phyloP scores from a whole-genome alignment of 2,113 vertebrate genomes.

The Albula goreensis region DNA sequence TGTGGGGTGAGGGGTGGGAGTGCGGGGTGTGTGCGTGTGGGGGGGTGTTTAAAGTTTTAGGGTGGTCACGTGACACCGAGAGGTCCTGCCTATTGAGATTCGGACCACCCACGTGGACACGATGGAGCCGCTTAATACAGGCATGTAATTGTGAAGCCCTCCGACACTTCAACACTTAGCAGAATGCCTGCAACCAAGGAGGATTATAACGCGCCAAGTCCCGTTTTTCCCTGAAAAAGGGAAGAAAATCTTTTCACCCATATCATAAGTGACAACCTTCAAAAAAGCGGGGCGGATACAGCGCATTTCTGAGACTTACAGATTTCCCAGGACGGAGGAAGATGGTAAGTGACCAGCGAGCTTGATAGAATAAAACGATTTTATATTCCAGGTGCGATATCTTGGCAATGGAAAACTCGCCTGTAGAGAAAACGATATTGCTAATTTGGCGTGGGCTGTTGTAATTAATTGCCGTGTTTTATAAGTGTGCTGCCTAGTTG shows the following conservation, averaged over 20 bases:
- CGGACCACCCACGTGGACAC: conserved; percentile 85
- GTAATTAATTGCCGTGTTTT: conserved; percentile 27
- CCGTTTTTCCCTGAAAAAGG: conserved; percentile 50
- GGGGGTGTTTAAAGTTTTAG: conserved; percentile 46
- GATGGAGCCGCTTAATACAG: conserved; percentile 84
- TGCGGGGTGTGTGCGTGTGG: not conserved
- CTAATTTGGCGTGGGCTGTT: conserved; percentile 33
- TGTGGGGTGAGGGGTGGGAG: not conserved
- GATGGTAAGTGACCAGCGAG: conserved; percentile 64
- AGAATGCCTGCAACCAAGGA: conserved; percentile 72
- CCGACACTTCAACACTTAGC: conserved; percentile 76
- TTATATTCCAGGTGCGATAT: conserved; percentile 46
- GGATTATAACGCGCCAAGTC: conserved; percentile 69
- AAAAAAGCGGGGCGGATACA: conserved; percentile 37
- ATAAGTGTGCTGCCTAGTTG: conserved; percentile 18
- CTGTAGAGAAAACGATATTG: conserved; percentile 38
- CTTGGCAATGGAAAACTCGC: conserved; percentile 42
- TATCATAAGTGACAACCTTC: conserved; percentile 39
- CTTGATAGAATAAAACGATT: conserved; percentile 25
- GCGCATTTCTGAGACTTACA: conserved; percentile 41
- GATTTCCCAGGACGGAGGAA: conserved; percentile 44
- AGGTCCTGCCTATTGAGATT: conserved; percentile 79
- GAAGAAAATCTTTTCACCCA: conserved; percentile 37
- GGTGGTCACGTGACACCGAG: conserved; percentile 77
- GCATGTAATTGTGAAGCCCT: conserved; percentile 80